A percentile compares a stretch with the other conserved stretches of the same genome.
These are phyloP conservation scores for Oxytorus armatus DNA, from an alignment of 2,888 invertebrate genomes.

Conservation along the genomic window DNA sequence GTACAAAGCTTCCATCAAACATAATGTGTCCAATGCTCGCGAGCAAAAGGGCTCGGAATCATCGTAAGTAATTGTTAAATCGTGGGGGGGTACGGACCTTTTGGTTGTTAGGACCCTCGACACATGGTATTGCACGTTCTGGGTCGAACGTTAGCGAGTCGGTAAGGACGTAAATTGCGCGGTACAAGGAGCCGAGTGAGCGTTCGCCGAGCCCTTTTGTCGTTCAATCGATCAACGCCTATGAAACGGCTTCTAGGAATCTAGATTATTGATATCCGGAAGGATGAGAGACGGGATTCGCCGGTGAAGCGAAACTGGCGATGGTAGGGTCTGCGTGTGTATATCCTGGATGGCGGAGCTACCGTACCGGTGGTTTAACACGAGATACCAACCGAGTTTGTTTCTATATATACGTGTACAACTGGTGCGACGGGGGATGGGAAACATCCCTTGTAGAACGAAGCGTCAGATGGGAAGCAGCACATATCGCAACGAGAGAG, in stretches of 20 bases:
- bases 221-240: neutral
- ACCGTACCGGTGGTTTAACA: neutral
- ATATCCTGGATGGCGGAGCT: slow-evolving; percentile 13
- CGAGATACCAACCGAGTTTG: slow-evolving; percentile 27
- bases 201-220: slow-evolving; percentile 5
- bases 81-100: neutral
- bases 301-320: slow-evolving; percentile 1
- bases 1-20: neutral
- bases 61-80: slow-evolving; percentile 9
- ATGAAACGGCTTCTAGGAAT: slow-evolving; percentile 13
- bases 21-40: too few species aligned
- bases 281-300: slow-evolving; percentile 34
- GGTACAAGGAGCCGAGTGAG: neutral
- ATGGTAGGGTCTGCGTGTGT: neutral
- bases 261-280: slow-evolving; percentile 53
- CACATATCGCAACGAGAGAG: slow-evolving; percentile 38
- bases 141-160: neutral
- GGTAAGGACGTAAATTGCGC: neutral
- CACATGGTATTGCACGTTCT: neutral
- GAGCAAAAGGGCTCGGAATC: too few species aligned
- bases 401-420: slow-evolving; percentile 2
- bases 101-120: neutral
- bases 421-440: slow-evolving; percentile 3
- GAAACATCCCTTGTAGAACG: slow-evolving; percentile 28
- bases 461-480: slow-evolving; percentile 10